Base-by-base conservation (phyloP, 2,888 invertebrate species). In the Leucophenga maculata region DNA sequence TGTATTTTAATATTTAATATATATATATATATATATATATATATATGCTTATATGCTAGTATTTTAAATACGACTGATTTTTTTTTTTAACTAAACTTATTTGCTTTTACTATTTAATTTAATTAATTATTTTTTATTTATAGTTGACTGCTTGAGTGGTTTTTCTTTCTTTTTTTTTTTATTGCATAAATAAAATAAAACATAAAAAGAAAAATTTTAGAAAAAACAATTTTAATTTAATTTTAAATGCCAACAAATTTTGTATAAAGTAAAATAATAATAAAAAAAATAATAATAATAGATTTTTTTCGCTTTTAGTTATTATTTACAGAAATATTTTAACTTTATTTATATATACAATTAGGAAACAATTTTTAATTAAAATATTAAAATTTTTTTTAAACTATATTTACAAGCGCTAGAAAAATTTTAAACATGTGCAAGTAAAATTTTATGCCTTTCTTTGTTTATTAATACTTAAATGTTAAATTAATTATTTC, bases 301-400 rank as follows among this genome's bases (percentile, higher is more conserved):
- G 20, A 13, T 64, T 11, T 48, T 13, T 64, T 64, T 64, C 46
- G 31, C 20, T 8, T 59, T 59, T 32, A 26, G 3, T 59, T 46
- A n/a, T 48, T 11, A 22, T 64, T 26, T 48, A 3, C 46, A 22
- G 13, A 22, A n/a, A 57, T 26, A n/a, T n/a, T n/a, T n/a, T n/a
- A 22, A 6, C 13, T 16, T 59, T 59, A 18, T 8, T 72, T 65
- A 62, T 80, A 84, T 80, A 59, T 84, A 81, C 80, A 81, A 74
- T 80, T 81, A 81, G 80, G 80, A 80, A 80, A 80, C 83, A 82
- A 84, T 70, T 73, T 65, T 67, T 69, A 78, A 65, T 52, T 65
- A 39, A n/a, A 32, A 32, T 52, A 52, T 32, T 32, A n/a, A n/a
- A n/a, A n/a, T 59, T 59, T 59, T 6, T 32, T 32, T 54, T 57